Evolutionary conservation across 1,140 invertebrate genomes (phyloP).

Genomic region (Lordiphosa collinella): DNA sequence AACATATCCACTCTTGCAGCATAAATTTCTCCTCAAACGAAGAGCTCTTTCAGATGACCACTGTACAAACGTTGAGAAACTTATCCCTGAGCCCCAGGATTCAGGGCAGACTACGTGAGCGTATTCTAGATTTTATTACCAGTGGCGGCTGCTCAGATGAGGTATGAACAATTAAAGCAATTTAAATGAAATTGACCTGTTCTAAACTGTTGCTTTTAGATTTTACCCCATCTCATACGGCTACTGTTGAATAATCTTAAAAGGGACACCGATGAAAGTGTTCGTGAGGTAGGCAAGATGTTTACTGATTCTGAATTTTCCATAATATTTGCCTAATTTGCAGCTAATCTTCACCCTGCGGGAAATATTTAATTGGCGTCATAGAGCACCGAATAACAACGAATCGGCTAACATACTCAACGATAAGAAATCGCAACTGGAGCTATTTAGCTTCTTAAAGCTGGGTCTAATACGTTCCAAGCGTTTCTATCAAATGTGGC

Average conservation of each 20-base stretch:
- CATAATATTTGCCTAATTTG: neutral
- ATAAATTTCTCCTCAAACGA: slow-evolving; percentile 56
- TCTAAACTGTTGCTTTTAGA: slow-evolving; percentile 16
- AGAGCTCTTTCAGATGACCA: slow-evolving; percentile 55
- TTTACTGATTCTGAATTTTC: neutral
- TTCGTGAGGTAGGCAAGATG: slow-evolving; percentile 42
- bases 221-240: slow-evolving; percentile 55
- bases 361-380: slow-evolving; percentile 55
- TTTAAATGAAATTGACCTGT: neutral
- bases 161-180: slow-evolving; percentile 19
- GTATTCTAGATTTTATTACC: slow-evolving; percentile 63
- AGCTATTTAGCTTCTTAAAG: slow-evolving; percentile 58
- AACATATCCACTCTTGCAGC: slow-evolving; percentile 27
- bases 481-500: slow-evolving; percentile 66
- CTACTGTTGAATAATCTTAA: slow-evolving; percentile 62
- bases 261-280: slow-evolving; percentile 59
- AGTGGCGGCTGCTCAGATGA: slow-evolving; percentile 39
- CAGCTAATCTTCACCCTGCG: slow-evolving; percentile 63
- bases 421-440: slow-evolving; percentile 49
- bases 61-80: slow-evolving; percentile 62
- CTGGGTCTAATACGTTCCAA: slow-evolving; percentile 64
- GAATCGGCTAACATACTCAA: slow-evolving; percentile 10
- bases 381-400: slow-evolving; percentile 9
- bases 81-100: slow-evolving; percentile 46
- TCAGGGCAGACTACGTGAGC: slow-evolving; percentile 47